Evolutionary conservation across 2,113 vertebrate genomes (phyloP).

Genomic region (Notechis scutatus): DNA sequence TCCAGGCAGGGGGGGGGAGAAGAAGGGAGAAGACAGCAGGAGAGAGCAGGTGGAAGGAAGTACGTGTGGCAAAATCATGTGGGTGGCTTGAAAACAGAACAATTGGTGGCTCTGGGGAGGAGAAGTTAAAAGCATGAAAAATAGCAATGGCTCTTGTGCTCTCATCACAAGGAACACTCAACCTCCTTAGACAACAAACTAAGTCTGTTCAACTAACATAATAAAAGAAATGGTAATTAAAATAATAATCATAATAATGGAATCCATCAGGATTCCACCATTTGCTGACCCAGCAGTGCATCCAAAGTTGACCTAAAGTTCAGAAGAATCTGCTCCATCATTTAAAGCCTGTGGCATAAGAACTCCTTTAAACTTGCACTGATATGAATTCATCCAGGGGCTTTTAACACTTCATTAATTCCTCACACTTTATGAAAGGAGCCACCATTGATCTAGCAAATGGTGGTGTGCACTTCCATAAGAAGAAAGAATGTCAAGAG

Average conservation of each 20-base stretch:
- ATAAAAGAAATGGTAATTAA: no score
- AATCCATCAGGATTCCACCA: background rate
- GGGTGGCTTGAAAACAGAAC: conserved; percentile 18
- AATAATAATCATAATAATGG: background rate
- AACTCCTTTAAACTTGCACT: background rate
- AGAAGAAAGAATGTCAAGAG: background rate
- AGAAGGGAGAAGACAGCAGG: conserved; percentile 15
- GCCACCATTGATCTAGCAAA: background rate
- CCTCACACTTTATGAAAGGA: background rate
- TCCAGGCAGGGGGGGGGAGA: conserved; percentile 11
- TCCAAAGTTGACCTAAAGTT: background rate
- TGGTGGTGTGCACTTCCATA: background rate
- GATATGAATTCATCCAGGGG: no score
- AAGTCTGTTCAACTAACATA: background rate
- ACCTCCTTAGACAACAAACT: background rate
- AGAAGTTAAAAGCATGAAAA: background rate
- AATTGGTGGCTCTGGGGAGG: background rate
- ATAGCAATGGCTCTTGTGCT: background rate
- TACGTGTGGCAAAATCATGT: background rate
- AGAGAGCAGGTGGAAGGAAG: conserved; percentile 17
- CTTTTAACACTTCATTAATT: background rate
- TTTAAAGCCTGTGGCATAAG: background rate
- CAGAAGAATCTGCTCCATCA: background rate
- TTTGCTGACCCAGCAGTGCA: background rate
- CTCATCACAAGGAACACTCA: background rate